Base-by-base conservation (phyloP, 1,140 invertebrate species). In the Cardiocondyla obscurior region DNA sequence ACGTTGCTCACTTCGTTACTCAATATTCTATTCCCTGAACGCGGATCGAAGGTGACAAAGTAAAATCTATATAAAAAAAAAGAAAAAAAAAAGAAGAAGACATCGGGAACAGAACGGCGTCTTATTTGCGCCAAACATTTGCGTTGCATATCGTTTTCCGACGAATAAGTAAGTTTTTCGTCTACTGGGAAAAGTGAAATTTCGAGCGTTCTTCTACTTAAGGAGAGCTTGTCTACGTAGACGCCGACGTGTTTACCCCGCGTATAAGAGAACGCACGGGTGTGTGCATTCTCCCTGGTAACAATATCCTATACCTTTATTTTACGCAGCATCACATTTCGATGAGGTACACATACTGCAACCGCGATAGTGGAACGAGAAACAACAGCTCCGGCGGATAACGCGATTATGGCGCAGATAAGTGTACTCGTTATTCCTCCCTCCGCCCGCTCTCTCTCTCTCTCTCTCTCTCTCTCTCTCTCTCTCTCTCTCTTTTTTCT, bases 251-350 rank as follows among this genome's bases (percentile, higher is more conserved):
- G 74, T 79, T 69, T 79, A 69, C 62, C n/a, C 39, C 44, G 60
- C 36, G 16, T 77, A 77, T 67, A 67, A 39, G n/a, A n/a, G n/a
- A n/a, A n/a, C n/a, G 62, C 33, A 10, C 6, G 16, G 8, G 22
- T 76, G 30, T 79, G 33, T 77, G 74, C 44, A 51, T 67, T 53
- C 67, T 25, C 33, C 7, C 25, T 25, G 16, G 74, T 69, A 79
- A 79, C 74, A 79, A 79, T 55, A 69, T 79, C 22, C 46, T 53
- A 55, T 79, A 69, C 62, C 49, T 79, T 67, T 77, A 77, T 77
- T 77, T 79, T 67, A 79, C 67, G 44, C 77, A 73, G 67, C 77
- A 58, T 73, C 77, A 73, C 65, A 70, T 81, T 81, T 81, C 77
- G 51, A 72, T 73, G 53, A 81, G 69, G 39, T 81, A 72, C 67